These are phyloP conservation scores for Chlorodrepanis virens DNA, from an alignment of 2,113 vertebrate genomes.

Conservation along the genomic window DNA sequence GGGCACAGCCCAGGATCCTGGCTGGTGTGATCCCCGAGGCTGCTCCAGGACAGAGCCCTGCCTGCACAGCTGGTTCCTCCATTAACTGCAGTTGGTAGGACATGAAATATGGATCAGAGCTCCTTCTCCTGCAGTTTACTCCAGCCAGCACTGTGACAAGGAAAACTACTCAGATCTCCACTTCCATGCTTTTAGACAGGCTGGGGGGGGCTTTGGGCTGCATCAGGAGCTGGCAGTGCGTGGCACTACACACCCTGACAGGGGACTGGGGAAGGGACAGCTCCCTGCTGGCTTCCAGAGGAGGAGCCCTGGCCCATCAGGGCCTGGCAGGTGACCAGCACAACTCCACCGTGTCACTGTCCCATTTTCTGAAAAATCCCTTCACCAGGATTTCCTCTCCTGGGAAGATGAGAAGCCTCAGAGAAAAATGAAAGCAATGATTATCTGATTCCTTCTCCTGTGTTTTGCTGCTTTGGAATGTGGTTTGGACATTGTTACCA, in stretches of 20 bases:
- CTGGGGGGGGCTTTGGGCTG: background rate
- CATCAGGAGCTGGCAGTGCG: rapidly evolving
- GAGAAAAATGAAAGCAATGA: no score
- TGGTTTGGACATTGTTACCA: no score
- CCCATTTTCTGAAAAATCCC: no score
- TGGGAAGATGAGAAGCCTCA: no score
- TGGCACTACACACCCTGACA: background rate
- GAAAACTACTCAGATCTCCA: background rate
- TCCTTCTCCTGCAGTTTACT: background rate
- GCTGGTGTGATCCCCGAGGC: background rate
- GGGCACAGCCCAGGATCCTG: background rate
- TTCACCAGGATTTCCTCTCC: no score
- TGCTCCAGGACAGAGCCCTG: background rate
- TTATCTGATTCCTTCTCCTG: no score
- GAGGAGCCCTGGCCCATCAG: rapidly evolving
- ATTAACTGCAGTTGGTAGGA: background rate
- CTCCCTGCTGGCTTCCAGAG: background rate
- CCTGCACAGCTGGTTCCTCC: background rate
- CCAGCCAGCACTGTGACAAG: background rate
- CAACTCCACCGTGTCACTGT: background rate
- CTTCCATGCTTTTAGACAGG: background rate
- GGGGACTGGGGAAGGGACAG: background rate
- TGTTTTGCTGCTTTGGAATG: no score
- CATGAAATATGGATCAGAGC: background rate
- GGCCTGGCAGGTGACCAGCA: background rate